phyloP scores from a whole-genome alignment of 2,113 vertebrate species.

The Serilophus lunatus region DNA sequence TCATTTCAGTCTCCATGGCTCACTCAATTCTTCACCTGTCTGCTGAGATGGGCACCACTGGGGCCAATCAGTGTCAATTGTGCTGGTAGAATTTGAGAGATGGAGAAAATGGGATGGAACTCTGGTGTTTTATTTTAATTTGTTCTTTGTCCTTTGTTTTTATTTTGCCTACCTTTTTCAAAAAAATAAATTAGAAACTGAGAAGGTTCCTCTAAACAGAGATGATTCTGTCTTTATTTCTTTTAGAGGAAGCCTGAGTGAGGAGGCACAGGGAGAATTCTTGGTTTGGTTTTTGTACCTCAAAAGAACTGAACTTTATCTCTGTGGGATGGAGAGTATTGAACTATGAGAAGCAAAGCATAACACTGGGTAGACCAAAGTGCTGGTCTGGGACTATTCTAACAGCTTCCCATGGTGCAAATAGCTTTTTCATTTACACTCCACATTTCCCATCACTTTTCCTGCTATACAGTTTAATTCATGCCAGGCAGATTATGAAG shows the following conservation, averaged over 20 bases:
- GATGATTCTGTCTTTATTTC: not conserved
- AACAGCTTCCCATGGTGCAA: slow-evolving; percentile 38
- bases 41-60: not conserved
- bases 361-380: not conserved
- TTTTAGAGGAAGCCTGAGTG: not conserved
- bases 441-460: slow-evolving; percentile 41
- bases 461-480: slow-evolving; percentile 78
- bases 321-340: slow-evolving; percentile 15
- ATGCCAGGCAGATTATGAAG: slow-evolving; percentile 75
- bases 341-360: slow-evolving; percentile 44
- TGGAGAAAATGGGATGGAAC: not conserved
- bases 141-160: not conserved
- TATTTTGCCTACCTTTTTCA: not conserved
- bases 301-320: slow-evolving; percentile 46
- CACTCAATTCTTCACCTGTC: not conserved
- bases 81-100: not conserved
- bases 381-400: not conserved
- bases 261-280: not conserved
- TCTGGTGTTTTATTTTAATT: not conserved
- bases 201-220: not conserved
- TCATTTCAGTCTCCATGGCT: slow-evolving; percentile 22
- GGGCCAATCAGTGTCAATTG: not conserved
- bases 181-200: too few relatives aligned
- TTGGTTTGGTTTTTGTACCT: slow-evolving; percentile 15
- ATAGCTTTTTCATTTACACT: slow-evolving; percentile 39